These are phyloP conservation scores for Drosophila kambysellisi DNA, from an alignment of 2,888 invertebrate species.

Conservation along the genomic window DNA sequence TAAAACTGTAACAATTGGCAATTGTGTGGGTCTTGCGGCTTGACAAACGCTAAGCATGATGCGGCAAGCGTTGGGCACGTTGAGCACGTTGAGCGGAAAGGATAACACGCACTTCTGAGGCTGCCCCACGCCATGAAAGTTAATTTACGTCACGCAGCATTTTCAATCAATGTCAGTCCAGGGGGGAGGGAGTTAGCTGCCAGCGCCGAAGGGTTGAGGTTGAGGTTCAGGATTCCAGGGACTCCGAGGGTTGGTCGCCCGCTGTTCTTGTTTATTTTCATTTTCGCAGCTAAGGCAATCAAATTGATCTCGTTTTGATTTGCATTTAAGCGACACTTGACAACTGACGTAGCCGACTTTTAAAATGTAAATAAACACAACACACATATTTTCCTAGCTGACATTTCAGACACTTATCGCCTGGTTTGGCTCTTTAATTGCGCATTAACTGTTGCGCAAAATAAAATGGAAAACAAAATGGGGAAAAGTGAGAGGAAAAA, in stretches of 20 bases:
- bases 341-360: conserved; percentile 38
- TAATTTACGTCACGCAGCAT: conserved; percentile 79
- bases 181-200: conserved; percentile 8
- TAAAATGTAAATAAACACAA: conserved; percentile 64
- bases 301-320: conserved; percentile 75
- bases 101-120: conserved; percentile 75
- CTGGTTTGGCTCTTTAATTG: conserved; percentile 63
- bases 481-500: conserved; percentile 7
- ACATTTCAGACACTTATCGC: conserved; percentile 66
- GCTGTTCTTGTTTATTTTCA: conserved; percentile 76
- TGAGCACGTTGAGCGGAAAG: conserved; percentile 53
- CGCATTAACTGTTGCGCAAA: conserved; percentile 62
- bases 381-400: conserved; percentile 50
- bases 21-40: conserved; percentile 78
- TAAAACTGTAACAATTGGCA: conserved; percentile 79
- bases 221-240: conserved; percentile 8
- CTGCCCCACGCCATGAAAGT: conserved; percentile 71
- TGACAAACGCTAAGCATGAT: conserved; percentile 52
- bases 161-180: conserved; percentile 76
- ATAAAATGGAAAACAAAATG: not conserved
- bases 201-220: conserved; percentile 35
- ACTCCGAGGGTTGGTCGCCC: conserved; percentile 41
- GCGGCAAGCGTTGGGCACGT: conserved; percentile 2
- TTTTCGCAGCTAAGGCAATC: conserved; percentile 65
- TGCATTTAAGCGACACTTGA: conserved; percentile 78